These are phyloP conservation scores for Oryzias curvinotus DNA, from an alignment of 2,113 vertebrate species.

Conservation along the genomic window DNA sequence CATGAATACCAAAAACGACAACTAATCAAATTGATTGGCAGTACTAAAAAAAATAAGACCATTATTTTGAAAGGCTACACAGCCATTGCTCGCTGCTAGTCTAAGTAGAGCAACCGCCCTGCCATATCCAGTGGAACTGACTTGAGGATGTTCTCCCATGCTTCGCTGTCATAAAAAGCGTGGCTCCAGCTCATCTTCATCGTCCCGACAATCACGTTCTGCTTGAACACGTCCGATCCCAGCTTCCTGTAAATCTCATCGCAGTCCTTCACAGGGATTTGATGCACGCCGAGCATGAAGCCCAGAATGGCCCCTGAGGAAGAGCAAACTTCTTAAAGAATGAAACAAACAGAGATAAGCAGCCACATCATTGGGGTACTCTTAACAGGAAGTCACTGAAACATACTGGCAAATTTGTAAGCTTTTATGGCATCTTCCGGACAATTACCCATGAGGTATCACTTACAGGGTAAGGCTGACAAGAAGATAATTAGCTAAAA, in stretches of 20 bases:
- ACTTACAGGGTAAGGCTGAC: neutral
- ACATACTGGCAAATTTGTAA: neutral
- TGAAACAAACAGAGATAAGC: neutral
- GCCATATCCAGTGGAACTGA: slow-evolving; percentile 73
- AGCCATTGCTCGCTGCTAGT: neutral
- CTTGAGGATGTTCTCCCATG: slow-evolving; percentile 95
- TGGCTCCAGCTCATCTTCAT: slow-evolving; percentile 99
- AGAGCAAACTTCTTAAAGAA: slow-evolving; percentile 11
- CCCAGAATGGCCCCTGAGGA: slow-evolving; percentile 90
- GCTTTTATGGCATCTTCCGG: neutral
- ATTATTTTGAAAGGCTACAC: neutral
- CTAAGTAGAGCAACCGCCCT: neutral
- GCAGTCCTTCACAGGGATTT: slow-evolving; percentile 89
- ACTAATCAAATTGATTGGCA: neutral
- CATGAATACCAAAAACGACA: neutral
- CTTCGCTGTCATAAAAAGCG: slow-evolving; percentile 94
- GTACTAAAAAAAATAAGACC: neutral
- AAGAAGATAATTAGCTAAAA: slow-evolving; percentile 1
- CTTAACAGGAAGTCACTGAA: neutral
- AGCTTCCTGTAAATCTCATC: slow-evolving; percentile 91
- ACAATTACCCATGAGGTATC: neutral
- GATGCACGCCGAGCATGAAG: slow-evolving; percentile 94
- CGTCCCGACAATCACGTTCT: slow-evolving; percentile 94
- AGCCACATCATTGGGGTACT: neutral
- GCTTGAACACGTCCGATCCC: slow-evolving; percentile 94